Conservation (phyloP, 2,113 vertebrate genomes). For the Petrocephalus zakoni region DNA sequence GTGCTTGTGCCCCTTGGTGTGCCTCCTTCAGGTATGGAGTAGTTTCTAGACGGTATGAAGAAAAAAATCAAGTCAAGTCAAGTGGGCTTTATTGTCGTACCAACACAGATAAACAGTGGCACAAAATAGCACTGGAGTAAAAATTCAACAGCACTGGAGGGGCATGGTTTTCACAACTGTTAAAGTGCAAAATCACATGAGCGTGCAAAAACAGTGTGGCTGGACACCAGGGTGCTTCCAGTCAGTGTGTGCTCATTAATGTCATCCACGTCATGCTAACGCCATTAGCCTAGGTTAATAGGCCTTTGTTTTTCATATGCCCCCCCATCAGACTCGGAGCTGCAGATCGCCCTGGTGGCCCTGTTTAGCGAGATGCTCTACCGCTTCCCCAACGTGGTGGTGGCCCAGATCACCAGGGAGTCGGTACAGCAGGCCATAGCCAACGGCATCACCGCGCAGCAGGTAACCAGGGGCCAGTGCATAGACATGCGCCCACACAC, state of each 20-base stretch:
- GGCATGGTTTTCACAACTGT: neutral
- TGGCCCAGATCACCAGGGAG: slow-evolving; percentile 80
- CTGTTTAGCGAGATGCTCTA: slow-evolving; percentile 92
- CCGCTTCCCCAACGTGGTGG: slow-evolving; percentile 80
- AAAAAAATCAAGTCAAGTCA: neutral
- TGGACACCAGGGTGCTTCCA: neutral
- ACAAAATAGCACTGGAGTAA: neutral
- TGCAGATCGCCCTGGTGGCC: slow-evolving; percentile 84
- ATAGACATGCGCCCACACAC: neutral
- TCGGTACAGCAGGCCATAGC: slow-evolving; percentile 85
- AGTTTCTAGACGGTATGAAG: neutral
- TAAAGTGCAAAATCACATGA: neutral
- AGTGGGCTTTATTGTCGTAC: neutral
- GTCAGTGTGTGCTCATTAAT: neutral
- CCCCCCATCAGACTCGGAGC: slow-evolving; percentile 68
- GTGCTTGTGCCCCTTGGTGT: neutral
- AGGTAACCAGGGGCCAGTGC: slow-evolving; percentile 56
- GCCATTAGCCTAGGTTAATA: neutral
- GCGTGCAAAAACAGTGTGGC: neutral
- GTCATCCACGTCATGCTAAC: neutral
- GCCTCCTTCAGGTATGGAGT: neutral
- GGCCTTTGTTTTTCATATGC: neutral
- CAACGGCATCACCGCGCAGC: slow-evolving; percentile 85
- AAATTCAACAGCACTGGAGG: neutral
- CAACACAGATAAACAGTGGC: neutral